phyloP scores from a whole-genome alignment of 2,797 vertebrate species.

The Sarcophilus harrisii region DNA sequence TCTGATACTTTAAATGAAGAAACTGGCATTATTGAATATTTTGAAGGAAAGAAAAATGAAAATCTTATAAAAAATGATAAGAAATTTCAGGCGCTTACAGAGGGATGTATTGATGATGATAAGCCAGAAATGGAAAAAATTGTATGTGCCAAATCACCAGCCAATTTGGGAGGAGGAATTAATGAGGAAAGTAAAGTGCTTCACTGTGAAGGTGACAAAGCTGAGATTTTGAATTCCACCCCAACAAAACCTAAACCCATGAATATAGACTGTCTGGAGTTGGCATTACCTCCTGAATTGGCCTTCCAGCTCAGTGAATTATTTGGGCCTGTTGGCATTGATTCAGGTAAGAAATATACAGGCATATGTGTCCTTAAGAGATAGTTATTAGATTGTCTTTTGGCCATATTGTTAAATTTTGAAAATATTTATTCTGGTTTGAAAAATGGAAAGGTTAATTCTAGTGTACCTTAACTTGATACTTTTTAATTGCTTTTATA shows the following conservation, averaged over 20 bases:
- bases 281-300: constrained; percentile 94
- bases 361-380: constrained; percentile 24
- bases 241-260: constrained; percentile 81
- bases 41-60: constrained; percentile 69
- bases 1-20: constrained; percentile 62
- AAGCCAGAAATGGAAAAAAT: constrained; percentile 78
- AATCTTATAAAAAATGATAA: constrained; percentile 62
- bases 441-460: constrained; percentile 15
- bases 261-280: constrained; percentile 92
- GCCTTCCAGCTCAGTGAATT: constrained; percentile 95
- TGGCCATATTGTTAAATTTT: constrained; percentile 8
- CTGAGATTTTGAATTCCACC: constrained; percentile 60
- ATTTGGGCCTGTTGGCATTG: constrained; percentile 97
- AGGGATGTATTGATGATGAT: constrained; percentile 50
- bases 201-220: constrained; percentile 51
- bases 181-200: constrained; percentile 64
- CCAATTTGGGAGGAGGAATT: constrained; percentile 41
- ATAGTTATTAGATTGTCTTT: constrained; percentile 19
- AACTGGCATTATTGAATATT: constrained; percentile 58
- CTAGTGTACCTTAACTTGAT: constrained; percentile 9
- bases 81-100: constrained; percentile 40
- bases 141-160: constrained; percentile 51
- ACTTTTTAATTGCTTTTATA: constrained; percentile 24
- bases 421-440: constrained; percentile 24
- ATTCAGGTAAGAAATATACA: constrained; percentile 90